Percentiles rank a stretch among this genome's conserved stretches.
These are phyloP conservation scores for Cyanoramphus novaezelandiae DNA, from an alignment of 2,113 vertebrate genomes.

Conservation along the genomic window DNA sequence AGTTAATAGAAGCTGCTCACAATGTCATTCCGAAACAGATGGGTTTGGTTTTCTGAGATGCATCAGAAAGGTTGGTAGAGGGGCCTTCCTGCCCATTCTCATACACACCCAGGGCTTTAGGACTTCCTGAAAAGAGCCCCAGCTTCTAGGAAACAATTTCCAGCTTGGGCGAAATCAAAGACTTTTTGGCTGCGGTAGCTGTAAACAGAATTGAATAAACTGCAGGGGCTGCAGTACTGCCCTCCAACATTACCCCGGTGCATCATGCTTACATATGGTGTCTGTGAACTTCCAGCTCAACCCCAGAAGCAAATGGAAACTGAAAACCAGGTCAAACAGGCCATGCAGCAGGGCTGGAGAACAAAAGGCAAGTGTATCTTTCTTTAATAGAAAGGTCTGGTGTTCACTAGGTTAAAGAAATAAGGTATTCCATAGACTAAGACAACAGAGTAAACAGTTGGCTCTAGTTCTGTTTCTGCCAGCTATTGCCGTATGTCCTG, in stretches of 20 bases:
- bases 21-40: neutral
- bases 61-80: fast-evolving
- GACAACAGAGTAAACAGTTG: neutral
- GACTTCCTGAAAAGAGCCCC: neutral
- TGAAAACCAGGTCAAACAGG: neutral
- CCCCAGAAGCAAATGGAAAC: neutral
- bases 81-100: neutral
- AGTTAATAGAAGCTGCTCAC: neutral
- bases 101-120: neutral
- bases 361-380: neutral
- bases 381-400: neutral
- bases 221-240: neutral
- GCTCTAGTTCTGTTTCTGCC: neutral
- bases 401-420: neutral
- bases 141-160: neutral
- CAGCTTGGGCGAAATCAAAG: neutral
- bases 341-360: neutral
- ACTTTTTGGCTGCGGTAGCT: neutral
- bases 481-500: neutral
- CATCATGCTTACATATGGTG: neutral
- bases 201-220: neutral
- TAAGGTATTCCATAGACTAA: neutral
- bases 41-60: neutral
- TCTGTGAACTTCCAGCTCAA: neutral
- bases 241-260: neutral